Evolutionary conservation across 2,888 invertebrate genomes (phyloP).

Genomic region (Archaeoteleia sp.): DNA sequence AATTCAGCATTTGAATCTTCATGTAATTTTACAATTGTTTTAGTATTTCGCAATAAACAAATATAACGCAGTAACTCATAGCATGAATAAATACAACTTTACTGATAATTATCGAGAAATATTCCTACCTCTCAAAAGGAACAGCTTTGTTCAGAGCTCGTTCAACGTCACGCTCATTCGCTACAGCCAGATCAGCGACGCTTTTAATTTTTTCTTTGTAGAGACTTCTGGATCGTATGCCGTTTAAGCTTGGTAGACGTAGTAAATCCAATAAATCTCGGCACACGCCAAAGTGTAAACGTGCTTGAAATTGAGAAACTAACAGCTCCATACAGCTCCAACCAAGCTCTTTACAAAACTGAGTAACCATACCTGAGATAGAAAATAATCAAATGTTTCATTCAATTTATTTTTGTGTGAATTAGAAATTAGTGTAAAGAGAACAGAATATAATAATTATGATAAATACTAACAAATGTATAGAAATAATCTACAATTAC

Average conservation of each 20-base stretch:
- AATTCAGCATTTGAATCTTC: neutral
- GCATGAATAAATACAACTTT: neutral
- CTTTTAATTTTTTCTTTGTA: conserved; percentile 88
- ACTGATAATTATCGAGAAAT: no score
- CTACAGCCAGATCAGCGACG: conserved; percentile 86
- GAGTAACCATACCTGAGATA: conserved; percentile 91
- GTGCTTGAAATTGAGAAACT: conserved; percentile 93
- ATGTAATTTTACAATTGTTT: no score
- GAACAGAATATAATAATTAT: no score
- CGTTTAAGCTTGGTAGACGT: conserved; percentile 88
- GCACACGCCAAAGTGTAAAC: conserved; percentile 95
- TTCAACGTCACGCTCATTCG: conserved; percentile 83
- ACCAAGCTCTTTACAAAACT: conserved; percentile 94
- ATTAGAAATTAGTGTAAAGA: no score
- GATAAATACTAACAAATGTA: no score
- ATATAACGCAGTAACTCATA: no score
- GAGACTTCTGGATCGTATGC: conserved; percentile 87
- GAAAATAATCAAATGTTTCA: no score
- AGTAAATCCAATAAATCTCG: conserved; percentile 94
- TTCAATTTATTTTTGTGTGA: no score
- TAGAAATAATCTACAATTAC: no score
- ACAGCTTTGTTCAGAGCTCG: conserved; percentile 84
- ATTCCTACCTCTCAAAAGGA: conserved; percentile 85
- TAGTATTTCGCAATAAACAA: no score
- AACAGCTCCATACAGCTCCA: conserved; percentile 94